Conservation (phyloP, 2,113 vertebrate species). For the Pleuronectes platessa region DNA sequence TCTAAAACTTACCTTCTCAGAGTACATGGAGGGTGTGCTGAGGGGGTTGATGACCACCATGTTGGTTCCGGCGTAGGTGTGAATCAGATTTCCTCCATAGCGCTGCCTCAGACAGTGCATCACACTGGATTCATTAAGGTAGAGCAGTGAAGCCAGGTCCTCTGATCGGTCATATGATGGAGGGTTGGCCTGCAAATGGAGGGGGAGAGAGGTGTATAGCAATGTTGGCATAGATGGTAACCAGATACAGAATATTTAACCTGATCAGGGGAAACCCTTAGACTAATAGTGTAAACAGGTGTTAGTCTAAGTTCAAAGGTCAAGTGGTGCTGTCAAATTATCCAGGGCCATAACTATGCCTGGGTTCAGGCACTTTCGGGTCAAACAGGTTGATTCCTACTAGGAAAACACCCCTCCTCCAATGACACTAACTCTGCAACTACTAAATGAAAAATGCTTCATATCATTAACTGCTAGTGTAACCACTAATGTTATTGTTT, state of each 20-base stretch:
- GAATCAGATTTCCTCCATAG: constrained; percentile 92
- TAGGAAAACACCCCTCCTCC: not conserved
- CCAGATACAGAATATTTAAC: not conserved
- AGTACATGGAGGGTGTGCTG: constrained; percentile 95
- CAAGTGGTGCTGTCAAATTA: too few relatives aligned
- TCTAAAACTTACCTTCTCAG: constrained; percentile 88
- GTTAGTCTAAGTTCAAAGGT: not conserved
- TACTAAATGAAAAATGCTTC: too few relatives aligned
- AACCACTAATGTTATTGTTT: too few relatives aligned
- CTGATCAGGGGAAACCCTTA: not conserved
- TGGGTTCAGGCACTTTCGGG: too few relatives aligned
- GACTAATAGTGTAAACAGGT: not conserved
- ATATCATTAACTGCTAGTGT: too few relatives aligned
- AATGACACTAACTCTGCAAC: too few relatives aligned
- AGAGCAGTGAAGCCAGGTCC: constrained; percentile 92
- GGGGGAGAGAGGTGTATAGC: not conserved
- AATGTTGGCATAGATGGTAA: not conserved
- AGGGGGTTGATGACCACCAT: constrained; percentile 94
- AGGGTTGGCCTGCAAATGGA: constrained; percentile 87
- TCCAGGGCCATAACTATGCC: too few relatives aligned
- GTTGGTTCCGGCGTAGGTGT: constrained; percentile 91
- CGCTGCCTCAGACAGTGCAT: constrained; percentile 94
- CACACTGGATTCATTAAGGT: constrained; percentile 94
- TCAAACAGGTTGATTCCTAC: not conserved
- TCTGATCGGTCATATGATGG: constrained; percentile 91